These are phyloP conservation scores for Ephydatia muelleri DNA, from an alignment of 37 sponge, comb jelly and placozoan genomes.

Conservation along the genomic window DNA sequence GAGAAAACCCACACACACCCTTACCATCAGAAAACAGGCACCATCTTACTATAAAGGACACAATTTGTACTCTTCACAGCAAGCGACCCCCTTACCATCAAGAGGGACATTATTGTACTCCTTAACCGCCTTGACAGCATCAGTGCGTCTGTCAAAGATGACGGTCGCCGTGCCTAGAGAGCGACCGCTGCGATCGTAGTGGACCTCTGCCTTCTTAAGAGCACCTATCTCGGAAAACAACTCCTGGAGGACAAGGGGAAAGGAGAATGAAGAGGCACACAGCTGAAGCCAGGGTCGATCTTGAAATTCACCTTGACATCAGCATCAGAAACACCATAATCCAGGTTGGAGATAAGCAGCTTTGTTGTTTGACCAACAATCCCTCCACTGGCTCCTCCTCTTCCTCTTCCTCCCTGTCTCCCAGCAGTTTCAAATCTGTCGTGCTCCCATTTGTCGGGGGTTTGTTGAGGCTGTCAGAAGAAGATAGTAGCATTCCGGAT, in stretches of 20 bases:
- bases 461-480: constrained; percentile 39
- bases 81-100: constrained; percentile 73
- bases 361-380: constrained; percentile 61
- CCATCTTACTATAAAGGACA: too few species aligned
- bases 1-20: not conserved
- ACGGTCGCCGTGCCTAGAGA: constrained; percentile 96
- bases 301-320: constrained; percentile 84
- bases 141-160: constrained; percentile 67
- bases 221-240: constrained; percentile 94
- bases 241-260: constrained; percentile 87
- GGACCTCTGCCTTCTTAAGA: constrained; percentile 82
- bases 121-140: constrained; percentile 88
- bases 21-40: too few species aligned
- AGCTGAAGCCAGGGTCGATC: too few species aligned
- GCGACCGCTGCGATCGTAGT: constrained; percentile 96
- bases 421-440: constrained; percentile 81
- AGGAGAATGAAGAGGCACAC: not conserved
- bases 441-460: constrained; percentile 86
- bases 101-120: constrained; percentile 96
- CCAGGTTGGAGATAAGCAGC: constrained; percentile 95
- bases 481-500: constrained; percentile 2
- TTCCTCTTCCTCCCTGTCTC: constrained; percentile 25
- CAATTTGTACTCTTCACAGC: not conserved
- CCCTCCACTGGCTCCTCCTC: constrained; percentile 22
- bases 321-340: constrained; percentile 93